Percentiles rank a stretch among this genome's conserved stretches.
phyloP scores from a whole-genome alignment of 2,797 vertebrate genomes.

The Microctenopoma steveboyesi region DNA sequence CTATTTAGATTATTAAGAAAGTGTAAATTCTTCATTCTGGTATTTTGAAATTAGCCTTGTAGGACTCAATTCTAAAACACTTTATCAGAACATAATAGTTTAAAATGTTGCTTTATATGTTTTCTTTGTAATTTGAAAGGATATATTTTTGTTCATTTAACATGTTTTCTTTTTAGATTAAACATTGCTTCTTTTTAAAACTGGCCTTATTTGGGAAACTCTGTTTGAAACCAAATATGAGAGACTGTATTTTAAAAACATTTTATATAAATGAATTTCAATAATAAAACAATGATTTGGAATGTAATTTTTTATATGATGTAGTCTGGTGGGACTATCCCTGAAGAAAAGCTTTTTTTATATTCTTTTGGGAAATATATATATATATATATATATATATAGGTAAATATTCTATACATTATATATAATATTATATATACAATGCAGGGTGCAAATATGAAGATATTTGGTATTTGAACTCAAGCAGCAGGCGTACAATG shows the following conservation, averaged over 20 bases:
- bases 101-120: background rate
- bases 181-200: too few species aligned
- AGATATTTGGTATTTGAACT: too few species aligned
- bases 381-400: too few species aligned
- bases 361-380: too few species aligned
- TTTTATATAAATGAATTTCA: constrained; percentile 26
- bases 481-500: too few species aligned
- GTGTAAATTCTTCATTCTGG: background rate
- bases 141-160: too few species aligned
- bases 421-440: too few species aligned
- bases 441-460: too few species aligned
- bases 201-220: background rate
- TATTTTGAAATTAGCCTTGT: background rate
- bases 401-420: too few species aligned
- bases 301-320: constrained; percentile 6
- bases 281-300: constrained; percentile 42
- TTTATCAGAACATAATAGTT: background rate
- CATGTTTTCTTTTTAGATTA: too few species aligned
- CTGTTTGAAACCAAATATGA: constrained; percentile 38
- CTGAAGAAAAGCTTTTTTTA: background rate
- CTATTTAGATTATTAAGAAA: background rate
- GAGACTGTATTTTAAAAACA: constrained; percentile 33
- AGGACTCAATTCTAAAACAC: background rate
- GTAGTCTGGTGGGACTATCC: too few species aligned
- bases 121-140: background rate